Conservation (phyloP, 2,113 vertebrate genomes). For the Lophotis ruficrista region DNA sequence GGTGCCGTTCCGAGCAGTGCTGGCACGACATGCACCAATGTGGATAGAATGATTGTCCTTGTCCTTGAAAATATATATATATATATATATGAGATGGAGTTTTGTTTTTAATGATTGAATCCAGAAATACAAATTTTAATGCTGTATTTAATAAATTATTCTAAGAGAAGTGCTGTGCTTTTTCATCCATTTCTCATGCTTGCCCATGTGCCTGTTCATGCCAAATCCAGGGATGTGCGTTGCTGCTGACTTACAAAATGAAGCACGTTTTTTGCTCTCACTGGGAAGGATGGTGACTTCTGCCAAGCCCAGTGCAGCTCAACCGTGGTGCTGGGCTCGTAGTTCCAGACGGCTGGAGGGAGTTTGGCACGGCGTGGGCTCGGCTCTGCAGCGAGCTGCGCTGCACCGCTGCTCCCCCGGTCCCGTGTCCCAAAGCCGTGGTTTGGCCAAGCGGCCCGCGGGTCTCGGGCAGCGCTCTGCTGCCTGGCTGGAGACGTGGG, state of each 20-base stretch:
- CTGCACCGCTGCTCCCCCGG: not conserved
- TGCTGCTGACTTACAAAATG: not conserved
- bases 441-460: not conserved
- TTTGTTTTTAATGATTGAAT: constrained; percentile 63
- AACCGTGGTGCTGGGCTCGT: not conserved
- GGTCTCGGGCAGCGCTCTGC: not conserved
- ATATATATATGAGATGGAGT: constrained; percentile 33
- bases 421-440: not conserved
- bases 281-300: not conserved
- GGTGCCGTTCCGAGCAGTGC: constrained; percentile 2
- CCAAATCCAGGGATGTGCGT: constrained; percentile 16
- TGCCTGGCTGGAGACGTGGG: not conserved
- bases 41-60: constrained; percentile 21
- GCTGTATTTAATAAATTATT: constrained; percentile 78
- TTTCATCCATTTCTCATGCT: constrained; percentile 31
- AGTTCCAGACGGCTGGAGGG: not conserved
- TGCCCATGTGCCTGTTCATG: not conserved
- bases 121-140: constrained; percentile 65
- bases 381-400: not conserved
- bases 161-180: constrained; percentile 45
- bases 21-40: not conserved
- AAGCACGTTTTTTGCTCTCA: not conserved
- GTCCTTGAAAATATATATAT: not conserved
- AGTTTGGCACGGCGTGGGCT: not conserved
- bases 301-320: not conserved